phyloP scores from a whole-genome alignment of 1,140 invertebrate genomes.

The Bombus breviceps region DNA sequence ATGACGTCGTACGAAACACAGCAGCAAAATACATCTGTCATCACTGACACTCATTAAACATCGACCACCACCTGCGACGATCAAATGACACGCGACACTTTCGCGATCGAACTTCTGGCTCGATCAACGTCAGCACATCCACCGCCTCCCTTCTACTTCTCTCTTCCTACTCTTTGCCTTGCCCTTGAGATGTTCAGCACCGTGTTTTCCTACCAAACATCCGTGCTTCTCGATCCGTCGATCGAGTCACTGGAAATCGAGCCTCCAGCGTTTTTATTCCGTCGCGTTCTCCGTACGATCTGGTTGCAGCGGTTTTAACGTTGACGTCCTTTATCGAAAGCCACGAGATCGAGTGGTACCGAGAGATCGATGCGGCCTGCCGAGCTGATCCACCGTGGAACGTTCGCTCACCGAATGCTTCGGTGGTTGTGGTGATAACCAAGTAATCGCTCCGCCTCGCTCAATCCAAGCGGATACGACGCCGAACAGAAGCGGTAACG shows the following conservation, averaged over 20 bases:
- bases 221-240: not conserved
- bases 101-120: conserved; percentile 1
- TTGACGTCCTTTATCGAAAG: not conserved
- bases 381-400: conserved; percentile 36
- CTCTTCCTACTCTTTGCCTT: too few species aligned
- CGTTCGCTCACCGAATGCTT: conserved; percentile 50
- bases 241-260: not conserved
- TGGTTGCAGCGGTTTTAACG: not conserved
- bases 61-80: conserved; percentile 43
- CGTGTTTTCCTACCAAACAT: not conserved
- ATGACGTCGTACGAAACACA: conserved; percentile 39
- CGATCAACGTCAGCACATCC: conserved; percentile 3
- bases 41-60: conserved; percentile 74
- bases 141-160: not conserved
- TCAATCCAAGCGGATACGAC: conserved; percentile 76
- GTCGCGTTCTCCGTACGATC: not conserved
- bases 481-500: conserved; percentile 57
- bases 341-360: not conserved
- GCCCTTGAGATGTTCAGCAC: not conserved
- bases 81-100: not conserved
- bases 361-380: conserved; percentile 12
- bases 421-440: conserved; percentile 73
- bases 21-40: conserved; percentile 73
- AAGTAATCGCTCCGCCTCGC: conserved; percentile 76
- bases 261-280: not conserved